Evolutionary conservation across 2,888 invertebrate species (phyloP).

Genomic region (Nemurella pictetii): DNA sequence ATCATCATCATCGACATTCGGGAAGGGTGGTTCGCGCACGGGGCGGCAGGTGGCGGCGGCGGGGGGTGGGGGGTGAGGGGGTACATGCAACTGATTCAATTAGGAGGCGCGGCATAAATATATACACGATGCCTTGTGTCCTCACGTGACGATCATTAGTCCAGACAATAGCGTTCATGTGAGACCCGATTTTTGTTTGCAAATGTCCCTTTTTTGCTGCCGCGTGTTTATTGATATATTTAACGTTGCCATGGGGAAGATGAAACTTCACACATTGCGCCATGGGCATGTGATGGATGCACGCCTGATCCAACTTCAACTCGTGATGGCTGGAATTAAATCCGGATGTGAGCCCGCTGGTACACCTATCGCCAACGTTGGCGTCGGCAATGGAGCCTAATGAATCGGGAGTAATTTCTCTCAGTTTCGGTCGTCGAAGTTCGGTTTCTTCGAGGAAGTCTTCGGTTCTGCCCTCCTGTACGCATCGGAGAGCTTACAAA

Average conservation of each 20-base stretch:
- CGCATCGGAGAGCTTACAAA: neutral
- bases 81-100: neutral
- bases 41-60: too few relatives aligned
- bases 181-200: neutral
- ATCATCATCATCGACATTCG: neutral
- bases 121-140: neutral
- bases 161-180: neutral
- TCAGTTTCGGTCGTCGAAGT: neutral
- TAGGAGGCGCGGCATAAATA: neutral
- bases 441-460: neutral
- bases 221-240: too few relatives aligned
- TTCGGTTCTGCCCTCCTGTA: neutral
- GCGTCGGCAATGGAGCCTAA: too few relatives aligned
- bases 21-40: neutral
- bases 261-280: too few relatives aligned
- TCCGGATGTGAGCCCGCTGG: too few relatives aligned
- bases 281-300: too few relatives aligned
- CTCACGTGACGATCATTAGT: neutral
- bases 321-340: too few relatives aligned
- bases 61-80: neutral
- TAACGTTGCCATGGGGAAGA: too few relatives aligned
- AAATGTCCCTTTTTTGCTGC: too few relatives aligned
- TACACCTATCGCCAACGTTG: too few relatives aligned
- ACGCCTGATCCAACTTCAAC: too few relatives aligned
- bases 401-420: neutral